Percentiles rank a stretch among this genome's conserved stretches.
Conservation (phyloP, 1,140 invertebrate genomes). For the Calosoma granatense region DNA sequence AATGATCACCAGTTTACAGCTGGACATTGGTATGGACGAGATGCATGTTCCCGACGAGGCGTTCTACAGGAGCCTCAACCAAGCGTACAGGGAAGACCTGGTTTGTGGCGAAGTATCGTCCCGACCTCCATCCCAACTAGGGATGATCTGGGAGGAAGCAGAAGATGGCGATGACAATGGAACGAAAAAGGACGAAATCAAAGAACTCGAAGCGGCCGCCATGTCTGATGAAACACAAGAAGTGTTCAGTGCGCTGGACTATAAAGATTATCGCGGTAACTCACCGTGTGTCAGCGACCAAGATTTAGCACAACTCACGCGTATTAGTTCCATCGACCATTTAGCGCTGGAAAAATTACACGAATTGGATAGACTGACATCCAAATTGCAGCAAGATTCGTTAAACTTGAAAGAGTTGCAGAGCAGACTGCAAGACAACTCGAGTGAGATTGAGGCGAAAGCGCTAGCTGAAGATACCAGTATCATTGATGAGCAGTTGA, state of each 20-base stretch:
- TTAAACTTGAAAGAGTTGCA: slow-evolving; percentile 65
- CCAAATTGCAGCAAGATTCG: slow-evolving; percentile 66
- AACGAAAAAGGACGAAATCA: slow-evolving; percentile 35
- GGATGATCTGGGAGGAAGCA: slow-evolving; percentile 73
- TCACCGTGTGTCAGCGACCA: slow-evolving; percentile 65
- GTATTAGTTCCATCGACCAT: slow-evolving; percentile 64
- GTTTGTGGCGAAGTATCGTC: slow-evolving; percentile 49
- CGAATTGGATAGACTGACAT: slow-evolving; percentile 63
- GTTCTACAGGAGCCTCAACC: slow-evolving; percentile 80
- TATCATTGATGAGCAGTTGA: slow-evolving; percentile 58
- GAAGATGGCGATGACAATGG: slow-evolving; percentile 27
- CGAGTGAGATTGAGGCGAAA: slow-evolving; percentile 36
- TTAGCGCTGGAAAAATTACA: slow-evolving; percentile 65
- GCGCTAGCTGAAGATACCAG: slow-evolving; percentile 49
- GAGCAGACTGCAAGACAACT: slow-evolving; percentile 50
- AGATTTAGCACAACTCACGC: slow-evolving; percentile 62
- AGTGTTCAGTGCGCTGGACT: slow-evolving; percentile 65
- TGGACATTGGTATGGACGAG: slow-evolving; percentile 40
- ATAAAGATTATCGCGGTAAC: slow-evolving; percentile 66
- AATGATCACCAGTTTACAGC: slow-evolving; percentile 39
- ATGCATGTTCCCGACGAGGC: slow-evolving; percentile 63
- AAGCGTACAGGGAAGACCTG: slow-evolving; percentile 72
- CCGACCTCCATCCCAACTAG: slow-evolving; percentile 54
- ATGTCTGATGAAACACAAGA: slow-evolving; percentile 46
- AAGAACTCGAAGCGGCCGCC: slow-evolving; percentile 34